phyloP scores from a whole-genome alignment of 2,113 vertebrate species.

The Callopanchax toddi region DNA sequence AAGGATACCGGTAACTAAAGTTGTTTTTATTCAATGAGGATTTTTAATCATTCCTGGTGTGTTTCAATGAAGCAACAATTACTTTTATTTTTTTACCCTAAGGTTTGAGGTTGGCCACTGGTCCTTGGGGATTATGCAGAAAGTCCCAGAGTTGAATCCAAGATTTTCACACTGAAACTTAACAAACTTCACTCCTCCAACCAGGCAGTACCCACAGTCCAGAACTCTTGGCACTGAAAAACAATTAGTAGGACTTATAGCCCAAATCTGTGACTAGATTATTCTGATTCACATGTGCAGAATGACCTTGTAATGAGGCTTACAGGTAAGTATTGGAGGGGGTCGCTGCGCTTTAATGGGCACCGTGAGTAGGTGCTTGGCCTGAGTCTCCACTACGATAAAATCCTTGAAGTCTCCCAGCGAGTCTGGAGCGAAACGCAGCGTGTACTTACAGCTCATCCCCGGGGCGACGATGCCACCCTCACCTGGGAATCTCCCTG shows the following conservation, averaged over 20 bases:
- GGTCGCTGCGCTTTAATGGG: constrained; percentile 84
- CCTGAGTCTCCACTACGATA: constrained; percentile 86
- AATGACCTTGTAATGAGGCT: constrained; percentile 56
- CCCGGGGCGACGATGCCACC: constrained; percentile 91
- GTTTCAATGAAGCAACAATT: background rate
- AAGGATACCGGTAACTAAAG: background rate
- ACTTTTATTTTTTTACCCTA: constrained; percentile 80
- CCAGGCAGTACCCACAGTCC: constrained; percentile 89
- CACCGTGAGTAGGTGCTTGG: constrained; percentile 81
- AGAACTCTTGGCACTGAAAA: constrained; percentile 83
- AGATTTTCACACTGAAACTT: constrained; percentile 85
- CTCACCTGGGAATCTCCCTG: constrained; percentile 91
- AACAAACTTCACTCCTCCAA: constrained; percentile 84
- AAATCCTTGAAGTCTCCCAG: constrained; percentile 87
- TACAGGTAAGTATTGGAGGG: constrained; percentile 88
- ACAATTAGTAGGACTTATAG: background rate
- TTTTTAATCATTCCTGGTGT: background rate
- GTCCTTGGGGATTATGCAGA: constrained; percentile 85
- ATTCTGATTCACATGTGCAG: background rate
- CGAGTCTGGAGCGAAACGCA: constrained; percentile 90
- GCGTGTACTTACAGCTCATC: constrained; percentile 87
- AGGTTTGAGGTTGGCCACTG: constrained; percentile 83
- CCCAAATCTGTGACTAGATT: background rate
- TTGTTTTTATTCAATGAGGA: background rate
- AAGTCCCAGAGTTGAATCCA: constrained; percentile 83